phyloP scores from a whole-genome alignment of 2,888 invertebrate genomes.

The Lordiphosa andalusiaca region DNA sequence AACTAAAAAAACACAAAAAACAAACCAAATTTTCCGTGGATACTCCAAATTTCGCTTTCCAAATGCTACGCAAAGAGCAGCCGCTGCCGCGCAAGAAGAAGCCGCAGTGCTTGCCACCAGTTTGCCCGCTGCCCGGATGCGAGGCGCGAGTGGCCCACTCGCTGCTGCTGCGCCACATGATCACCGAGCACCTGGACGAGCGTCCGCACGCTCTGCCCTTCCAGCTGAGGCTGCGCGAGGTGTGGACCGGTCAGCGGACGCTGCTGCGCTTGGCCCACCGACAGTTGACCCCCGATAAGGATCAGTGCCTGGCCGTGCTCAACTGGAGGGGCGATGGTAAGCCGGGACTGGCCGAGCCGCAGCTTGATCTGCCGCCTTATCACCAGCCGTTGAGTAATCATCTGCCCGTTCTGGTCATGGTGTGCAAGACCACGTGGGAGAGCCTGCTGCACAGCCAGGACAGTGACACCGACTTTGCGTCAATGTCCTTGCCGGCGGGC shows the following conservation, averaged over 20 bases:
- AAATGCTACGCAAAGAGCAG: not conserved
- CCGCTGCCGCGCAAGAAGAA: not conserved
- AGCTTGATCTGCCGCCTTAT: constrained; percentile 10
- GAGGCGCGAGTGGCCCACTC: constrained; percentile 1
- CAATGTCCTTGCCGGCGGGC: not conserved
- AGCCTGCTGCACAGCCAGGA: not conserved
- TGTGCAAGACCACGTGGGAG: constrained; percentile 19
- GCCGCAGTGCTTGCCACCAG: not conserved
- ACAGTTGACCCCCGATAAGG: constrained; percentile 4
- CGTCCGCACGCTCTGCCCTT: not conserved
- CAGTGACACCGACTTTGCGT: no score
- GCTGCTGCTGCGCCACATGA: constrained; percentile 23
- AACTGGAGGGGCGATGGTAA: constrained; percentile 20
- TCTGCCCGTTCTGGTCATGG: constrained; percentile 21
- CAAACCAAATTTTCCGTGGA: no score
- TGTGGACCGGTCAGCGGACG: constrained; percentile 15
- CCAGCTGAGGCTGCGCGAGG: constrained; percentile 19
- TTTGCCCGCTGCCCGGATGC: constrained; percentile 24
- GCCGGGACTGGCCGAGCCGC: not conserved
- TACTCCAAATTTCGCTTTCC: no score
- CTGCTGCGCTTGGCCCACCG: constrained; percentile 17
- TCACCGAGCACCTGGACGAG: constrained; percentile 16
- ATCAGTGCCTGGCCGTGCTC: constrained; percentile 30
- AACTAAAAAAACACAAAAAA: not conserved
- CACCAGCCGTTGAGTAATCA: not conserved